These are phyloP conservation scores for Argopecten irradians DNA, from an alignment of 1,140 invertebrate genomes.

Conservation along the genomic window DNA sequence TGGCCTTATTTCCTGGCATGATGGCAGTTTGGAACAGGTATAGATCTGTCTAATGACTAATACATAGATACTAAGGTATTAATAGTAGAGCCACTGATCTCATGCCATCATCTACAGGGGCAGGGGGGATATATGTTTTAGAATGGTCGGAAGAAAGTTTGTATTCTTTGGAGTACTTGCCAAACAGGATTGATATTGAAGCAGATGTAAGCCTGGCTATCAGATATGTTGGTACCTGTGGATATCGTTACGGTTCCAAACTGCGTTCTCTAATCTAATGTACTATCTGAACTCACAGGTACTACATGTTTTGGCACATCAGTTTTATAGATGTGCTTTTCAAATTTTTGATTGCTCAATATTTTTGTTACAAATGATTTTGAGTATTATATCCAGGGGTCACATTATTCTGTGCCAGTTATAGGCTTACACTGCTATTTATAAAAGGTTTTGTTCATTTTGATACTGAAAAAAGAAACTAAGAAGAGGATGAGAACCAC, in stretches of 20 bases:
- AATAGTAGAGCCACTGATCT: neutral
- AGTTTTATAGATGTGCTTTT: too few relatives aligned
- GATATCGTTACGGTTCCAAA: neutral
- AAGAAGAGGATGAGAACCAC: neutral
- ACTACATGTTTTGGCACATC: too few relatives aligned
- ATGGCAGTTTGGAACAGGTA: neutral
- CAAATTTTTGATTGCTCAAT: too few relatives aligned
- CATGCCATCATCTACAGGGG: neutral
- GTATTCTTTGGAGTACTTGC: neutral
- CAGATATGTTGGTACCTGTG: neutral
- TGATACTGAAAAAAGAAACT: too few relatives aligned
- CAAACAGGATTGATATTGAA: neutral
- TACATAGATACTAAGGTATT: neutral
- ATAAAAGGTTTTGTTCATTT: too few relatives aligned
- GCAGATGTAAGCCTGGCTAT: neutral
- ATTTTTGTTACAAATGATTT: too few relatives aligned
- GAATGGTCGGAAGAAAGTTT: conserved; percentile 1
- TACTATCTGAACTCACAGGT: neutral
- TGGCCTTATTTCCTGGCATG: neutral
- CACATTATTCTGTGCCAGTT: too few relatives aligned
- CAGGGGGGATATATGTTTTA: neutral
- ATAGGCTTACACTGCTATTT: too few relatives aligned
- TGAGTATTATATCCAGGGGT: too few relatives aligned
- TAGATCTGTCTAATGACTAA: neutral
- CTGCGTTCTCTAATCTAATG: neutral